phyloP scores from a whole-genome alignment of 2,797 vertebrate genomes.

The Thaleichthys pacificus region DNA sequence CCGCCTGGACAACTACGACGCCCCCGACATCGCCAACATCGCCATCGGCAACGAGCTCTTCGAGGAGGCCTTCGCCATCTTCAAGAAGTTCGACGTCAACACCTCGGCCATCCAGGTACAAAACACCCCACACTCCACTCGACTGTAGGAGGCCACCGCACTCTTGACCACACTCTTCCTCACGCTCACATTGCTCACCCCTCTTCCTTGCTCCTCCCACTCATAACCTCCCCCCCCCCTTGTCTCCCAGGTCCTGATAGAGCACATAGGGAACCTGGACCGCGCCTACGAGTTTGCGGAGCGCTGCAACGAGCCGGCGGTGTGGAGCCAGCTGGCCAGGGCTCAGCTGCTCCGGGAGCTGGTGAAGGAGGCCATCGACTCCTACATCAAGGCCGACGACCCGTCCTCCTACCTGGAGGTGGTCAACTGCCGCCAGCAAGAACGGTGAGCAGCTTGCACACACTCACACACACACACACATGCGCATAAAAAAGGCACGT shows the following conservation, averaged over 20 bases:
- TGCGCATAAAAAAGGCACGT: background rate
- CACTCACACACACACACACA: background rate
- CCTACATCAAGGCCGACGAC: slow-evolving; percentile 86
- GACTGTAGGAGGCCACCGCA: too few species aligned
- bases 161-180: too few species aligned
- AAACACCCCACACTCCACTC: background rate
- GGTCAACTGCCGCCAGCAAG: slow-evolving; percentile 83
- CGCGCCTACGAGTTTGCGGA: slow-evolving; percentile 96
- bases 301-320: slow-evolving; percentile 84
- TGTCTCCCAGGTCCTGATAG: slow-evolving; percentile 81
- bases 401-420: slow-evolving; percentile 88
- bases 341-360: slow-evolving; percentile 87
- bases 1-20: slow-evolving; percentile 88
- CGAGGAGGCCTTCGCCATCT: slow-evolving; percentile 91
- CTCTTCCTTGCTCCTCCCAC: background rate
- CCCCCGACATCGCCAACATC: slow-evolving; percentile 90
- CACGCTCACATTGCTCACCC: background rate
- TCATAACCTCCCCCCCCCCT: background rate
- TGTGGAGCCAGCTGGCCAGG: slow-evolving; percentile 87
- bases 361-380: slow-evolving; percentile 91
- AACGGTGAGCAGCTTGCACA: slow-evolving; percentile 69
- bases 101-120: slow-evolving; percentile 88
- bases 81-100: slow-evolving; percentile 90
- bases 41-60: slow-evolving; percentile 89
- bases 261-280: slow-evolving; percentile 93